These are phyloP conservation scores for Toxostoma redivivum DNA, from an alignment of 2,113 vertebrate species.

Conservation along the genomic window DNA sequence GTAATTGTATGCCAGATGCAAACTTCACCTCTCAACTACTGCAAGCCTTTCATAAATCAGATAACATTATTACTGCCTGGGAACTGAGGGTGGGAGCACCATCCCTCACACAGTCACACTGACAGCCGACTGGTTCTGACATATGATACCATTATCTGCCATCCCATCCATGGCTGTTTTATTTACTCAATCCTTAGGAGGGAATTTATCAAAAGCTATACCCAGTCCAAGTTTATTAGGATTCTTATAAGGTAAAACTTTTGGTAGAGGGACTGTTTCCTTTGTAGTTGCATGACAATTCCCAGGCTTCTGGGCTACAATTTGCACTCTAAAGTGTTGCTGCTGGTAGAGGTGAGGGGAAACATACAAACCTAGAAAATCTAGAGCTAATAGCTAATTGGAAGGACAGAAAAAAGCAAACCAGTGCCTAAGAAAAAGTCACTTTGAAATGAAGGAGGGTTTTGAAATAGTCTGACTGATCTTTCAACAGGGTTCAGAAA, in stretches of 20 bases:
- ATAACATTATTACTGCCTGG: neutral
- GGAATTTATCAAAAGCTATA: neutral
- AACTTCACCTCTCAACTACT: neutral
- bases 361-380: neutral
- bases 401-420: neutral
- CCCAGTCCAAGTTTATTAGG: neutral
- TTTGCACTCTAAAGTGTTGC: neutral
- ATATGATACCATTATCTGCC: neutral
- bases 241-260: neutral
- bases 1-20: neutral
- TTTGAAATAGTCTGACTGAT: neutral
- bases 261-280: neutral
- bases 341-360: neutral
- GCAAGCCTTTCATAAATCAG: slow-evolving; percentile 1
- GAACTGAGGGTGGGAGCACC: neutral
- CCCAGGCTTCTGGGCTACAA: neutral
- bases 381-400: neutral
- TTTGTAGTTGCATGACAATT: neutral
- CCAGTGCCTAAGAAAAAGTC: neutral
- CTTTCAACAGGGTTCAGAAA: neutral
- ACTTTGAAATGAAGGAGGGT: neutral
- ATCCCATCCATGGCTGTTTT: neutral
- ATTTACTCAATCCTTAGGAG: neutral
- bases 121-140: neutral
- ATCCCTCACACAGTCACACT: neutral